Percentiles rank a stretch among this genome's conserved stretches.
Conservation (phyloP, 2,797 vertebrate species). For the Acanthis flammea region DNA sequence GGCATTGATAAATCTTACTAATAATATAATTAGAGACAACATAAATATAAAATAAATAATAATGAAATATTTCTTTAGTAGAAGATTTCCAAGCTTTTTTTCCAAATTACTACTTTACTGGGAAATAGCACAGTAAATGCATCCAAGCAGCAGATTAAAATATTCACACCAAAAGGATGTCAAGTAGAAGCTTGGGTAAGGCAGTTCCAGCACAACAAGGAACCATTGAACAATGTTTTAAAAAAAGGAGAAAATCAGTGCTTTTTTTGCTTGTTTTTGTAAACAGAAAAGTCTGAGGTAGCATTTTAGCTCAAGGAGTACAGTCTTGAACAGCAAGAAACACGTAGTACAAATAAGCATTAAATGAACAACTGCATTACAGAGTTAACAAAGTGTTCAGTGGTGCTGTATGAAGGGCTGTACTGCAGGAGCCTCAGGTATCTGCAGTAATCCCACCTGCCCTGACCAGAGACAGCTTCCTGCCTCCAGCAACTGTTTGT, state of each 20-base stretch:
- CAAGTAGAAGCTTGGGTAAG: neutral
- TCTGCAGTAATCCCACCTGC: neutral
- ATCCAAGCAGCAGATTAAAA: neutral
- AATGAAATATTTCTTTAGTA: neutral
- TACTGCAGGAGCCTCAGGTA: neutral
- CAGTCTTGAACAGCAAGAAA: neutral
- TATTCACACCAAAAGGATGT: neutral
- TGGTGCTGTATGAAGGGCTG: neutral
- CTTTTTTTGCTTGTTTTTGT: neutral
- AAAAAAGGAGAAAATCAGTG: neutral
- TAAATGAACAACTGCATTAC: neutral
- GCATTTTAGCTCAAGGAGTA: neutral
- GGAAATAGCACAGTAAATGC: neutral
- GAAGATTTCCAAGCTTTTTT: neutral
- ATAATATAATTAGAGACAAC: neutral
- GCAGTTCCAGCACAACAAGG: neutral
- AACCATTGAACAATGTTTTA: neutral
- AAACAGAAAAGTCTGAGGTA: neutral
- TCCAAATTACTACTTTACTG: neutral
- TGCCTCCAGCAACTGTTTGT: neutral
- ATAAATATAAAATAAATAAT: neutral
- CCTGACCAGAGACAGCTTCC: neutral
- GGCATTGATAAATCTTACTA: neutral
- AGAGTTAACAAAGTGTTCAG: neutral
- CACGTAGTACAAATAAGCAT: neutral